Conservation (phyloP, 2,797 vertebrate species). For the Crenichthys baileyi region DNA sequence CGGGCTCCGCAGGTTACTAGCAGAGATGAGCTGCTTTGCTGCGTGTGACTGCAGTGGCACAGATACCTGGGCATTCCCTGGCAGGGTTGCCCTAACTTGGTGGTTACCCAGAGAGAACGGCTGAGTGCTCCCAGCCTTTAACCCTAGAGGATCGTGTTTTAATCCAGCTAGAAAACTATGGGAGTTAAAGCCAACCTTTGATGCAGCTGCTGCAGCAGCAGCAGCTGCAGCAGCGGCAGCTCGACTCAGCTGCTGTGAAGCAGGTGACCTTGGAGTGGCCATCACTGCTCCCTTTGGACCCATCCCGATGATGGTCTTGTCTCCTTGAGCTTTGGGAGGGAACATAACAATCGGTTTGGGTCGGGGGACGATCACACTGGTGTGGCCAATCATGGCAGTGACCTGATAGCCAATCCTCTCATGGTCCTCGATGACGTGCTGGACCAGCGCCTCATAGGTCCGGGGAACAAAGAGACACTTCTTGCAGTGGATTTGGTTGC, state of each 20-base stretch:
- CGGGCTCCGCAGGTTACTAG: slow-evolving; percentile 85
- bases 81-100: slow-evolving; percentile 86
- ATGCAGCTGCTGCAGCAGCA: slow-evolving; percentile 63
- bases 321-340: slow-evolving; percentile 89
- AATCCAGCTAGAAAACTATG: slow-evolving; percentile 87
- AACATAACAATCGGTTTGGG: slow-evolving; percentile 93
- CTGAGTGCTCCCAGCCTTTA: slow-evolving; percentile 86
- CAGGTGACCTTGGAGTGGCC: slow-evolving; percentile 83
- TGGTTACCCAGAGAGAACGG: slow-evolving; percentile 83
- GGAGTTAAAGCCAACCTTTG: slow-evolving; percentile 88
- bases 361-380: slow-evolving; percentile 95
- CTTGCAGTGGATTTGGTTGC: slow-evolving; percentile 95
- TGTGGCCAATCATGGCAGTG: slow-evolving; percentile 99
- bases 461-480: slow-evolving; percentile 98
- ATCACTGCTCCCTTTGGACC: slow-evolving; percentile 91
- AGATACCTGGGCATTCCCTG: slow-evolving; percentile 88
- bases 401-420: slow-evolving; percentile 98
- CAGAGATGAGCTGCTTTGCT: slow-evolving; percentile 89
- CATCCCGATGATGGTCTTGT: slow-evolving; percentile 91
- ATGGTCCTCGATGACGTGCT: slow-evolving; percentile 98
- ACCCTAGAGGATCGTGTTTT: slow-evolving; percentile 87
- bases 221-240: slow-evolving; percentile 84
- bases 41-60: slow-evolving; percentile 91
- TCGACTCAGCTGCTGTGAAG: slow-evolving; percentile 89
- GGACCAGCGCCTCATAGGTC: slow-evolving; percentile 97